Conservation (phyloP, 2,797 vertebrate species). For the Sebastes variabilis region DNA sequence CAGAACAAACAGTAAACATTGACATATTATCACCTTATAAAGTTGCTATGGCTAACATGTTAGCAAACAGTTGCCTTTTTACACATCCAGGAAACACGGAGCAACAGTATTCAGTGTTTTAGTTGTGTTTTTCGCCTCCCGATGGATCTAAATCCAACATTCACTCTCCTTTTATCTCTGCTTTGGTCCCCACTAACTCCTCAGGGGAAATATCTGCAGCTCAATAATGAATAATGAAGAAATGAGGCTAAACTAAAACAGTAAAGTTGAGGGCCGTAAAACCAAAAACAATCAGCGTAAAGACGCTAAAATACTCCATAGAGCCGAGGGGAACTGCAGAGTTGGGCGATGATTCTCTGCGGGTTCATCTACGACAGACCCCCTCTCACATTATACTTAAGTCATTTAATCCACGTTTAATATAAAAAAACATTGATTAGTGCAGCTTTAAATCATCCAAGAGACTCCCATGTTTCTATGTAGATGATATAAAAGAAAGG, state of each 20-base stretch:
- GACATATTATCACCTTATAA: neutral
- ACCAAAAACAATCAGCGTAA: neutral
- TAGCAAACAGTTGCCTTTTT: neutral
- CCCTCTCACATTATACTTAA: neutral
- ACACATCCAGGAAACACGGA: neutral
- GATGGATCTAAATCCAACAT: neutral
- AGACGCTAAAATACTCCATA: neutral
- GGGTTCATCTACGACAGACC: neutral
- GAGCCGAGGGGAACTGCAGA: neutral
- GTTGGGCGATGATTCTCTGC: too few species aligned
- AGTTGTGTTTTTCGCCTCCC: neutral
- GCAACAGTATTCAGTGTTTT: neutral
- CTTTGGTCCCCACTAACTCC: neutral
- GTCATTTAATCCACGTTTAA: neutral
- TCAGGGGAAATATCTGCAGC: neutral
- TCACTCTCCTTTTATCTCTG: neutral
- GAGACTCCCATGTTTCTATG: neutral
- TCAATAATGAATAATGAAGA: neutral
- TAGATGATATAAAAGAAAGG: neutral
- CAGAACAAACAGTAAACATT: neutral
- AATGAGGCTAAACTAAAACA: neutral
- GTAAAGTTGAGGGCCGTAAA: neutral
- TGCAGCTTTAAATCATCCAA: neutral
- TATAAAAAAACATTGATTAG: neutral
- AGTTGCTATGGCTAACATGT: neutral